A percentile compares a stretch with the other conserved stretches of the same genome.
Evolutionary conservation across 1,140 invertebrate genomes (phyloP).

Genomic region (Penaeus chinensis): DNA sequence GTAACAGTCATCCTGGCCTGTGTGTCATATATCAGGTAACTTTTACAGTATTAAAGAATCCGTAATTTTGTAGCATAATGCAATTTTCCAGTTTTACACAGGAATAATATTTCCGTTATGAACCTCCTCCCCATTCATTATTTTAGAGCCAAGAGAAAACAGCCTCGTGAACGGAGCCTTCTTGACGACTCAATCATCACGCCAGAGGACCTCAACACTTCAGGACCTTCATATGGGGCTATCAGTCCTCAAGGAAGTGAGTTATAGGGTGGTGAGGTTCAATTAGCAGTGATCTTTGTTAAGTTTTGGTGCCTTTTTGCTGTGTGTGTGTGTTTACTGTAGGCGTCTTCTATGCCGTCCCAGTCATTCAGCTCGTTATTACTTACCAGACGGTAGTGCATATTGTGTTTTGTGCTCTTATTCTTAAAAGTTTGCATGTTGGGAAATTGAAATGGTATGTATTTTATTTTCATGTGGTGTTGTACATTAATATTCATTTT

Average conservation of each 20-base stretch:
- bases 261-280: neutral
- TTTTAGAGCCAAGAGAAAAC: conserved; percentile 45
- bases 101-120: neutral
- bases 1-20: conserved; percentile 71
- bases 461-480: no score
- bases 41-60: neutral
- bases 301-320: neutral
- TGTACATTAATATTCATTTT: no score
- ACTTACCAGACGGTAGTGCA: conserved; percentile 80
- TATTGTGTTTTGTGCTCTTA: no score
- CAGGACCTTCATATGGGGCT: conserved; percentile 41
- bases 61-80: no score
- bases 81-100: no score
- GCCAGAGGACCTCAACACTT: conserved; percentile 18
- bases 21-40: conserved; percentile 70
- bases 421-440: no score
- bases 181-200: conserved; percentile 47
- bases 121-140: neutral
- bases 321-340: conserved; percentile 73
- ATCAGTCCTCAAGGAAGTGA: conserved; percentile 11
- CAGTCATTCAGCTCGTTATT: conserved; percentile 89
- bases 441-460: no score
- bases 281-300: no score
- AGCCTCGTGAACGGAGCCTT: conserved; percentile 37
- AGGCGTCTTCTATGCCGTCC: conserved; percentile 88